Percentiles rank a stretch among this genome's conserved stretches.
Conservation (phyloP, 2,888 invertebrate species). For the Tetragonula carbonaria region DNA sequence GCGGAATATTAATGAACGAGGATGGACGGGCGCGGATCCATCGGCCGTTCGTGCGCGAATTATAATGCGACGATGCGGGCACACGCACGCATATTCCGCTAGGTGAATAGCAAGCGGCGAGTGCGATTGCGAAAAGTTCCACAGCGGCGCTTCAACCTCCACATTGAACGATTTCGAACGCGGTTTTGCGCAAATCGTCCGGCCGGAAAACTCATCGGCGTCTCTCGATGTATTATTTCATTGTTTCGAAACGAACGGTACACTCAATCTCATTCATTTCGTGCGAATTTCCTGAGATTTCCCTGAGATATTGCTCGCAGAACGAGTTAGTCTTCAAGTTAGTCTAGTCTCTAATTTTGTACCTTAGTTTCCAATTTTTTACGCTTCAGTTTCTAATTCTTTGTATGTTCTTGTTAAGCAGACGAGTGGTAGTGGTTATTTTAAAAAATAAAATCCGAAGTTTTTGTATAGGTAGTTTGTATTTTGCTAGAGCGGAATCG, state of each 20-base stretch:
- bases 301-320: not conserved
- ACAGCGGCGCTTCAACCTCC: slow-evolving; percentile 51
- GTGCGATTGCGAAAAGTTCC: slow-evolving; percentile 58
- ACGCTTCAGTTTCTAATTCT: too few relatives aligned
- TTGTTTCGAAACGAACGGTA: too few relatives aligned
- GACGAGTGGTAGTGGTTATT: too few relatives aligned
- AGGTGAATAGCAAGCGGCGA: slow-evolving; percentile 64
- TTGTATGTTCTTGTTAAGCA: too few relatives aligned
- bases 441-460: too few relatives aligned
- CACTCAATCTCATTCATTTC: not conserved
- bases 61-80: slow-evolving; percentile 64
- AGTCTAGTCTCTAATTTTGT: too few relatives aligned
- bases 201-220: slow-evolving; percentile 1
- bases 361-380: too few relatives aligned
- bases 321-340: not conserved
- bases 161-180: slow-evolving; percentile 45
- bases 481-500: too few relatives aligned
- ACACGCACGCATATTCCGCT: slow-evolving; percentile 48
- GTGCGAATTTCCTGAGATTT: not conserved
- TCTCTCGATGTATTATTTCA: too few relatives aligned
- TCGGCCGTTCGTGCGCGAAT: slow-evolving; percentile 55
- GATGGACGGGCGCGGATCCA: slow-evolving; percentile 42
- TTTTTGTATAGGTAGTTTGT: too few relatives aligned
- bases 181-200: slow-evolving; percentile 32
- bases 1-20: slow-evolving; percentile 53